Base-by-base conservation (phyloP, 2,113 vertebrate genomes). In the Nesogale talazaci region DNA sequence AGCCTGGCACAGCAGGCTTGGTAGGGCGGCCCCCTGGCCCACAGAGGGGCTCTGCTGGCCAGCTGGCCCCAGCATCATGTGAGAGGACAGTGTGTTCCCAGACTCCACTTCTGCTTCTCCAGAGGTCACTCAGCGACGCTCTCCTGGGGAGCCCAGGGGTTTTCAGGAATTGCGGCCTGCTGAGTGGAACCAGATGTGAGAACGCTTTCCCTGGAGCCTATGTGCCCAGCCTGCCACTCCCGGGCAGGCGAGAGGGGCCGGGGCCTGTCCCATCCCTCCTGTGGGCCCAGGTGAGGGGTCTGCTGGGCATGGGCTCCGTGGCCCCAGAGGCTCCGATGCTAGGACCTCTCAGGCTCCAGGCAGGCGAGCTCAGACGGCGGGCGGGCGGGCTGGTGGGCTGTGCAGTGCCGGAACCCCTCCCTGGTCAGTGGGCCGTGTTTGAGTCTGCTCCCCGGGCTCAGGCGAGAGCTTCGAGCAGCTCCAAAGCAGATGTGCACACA, bases 101-200 rank as follows among this genome's bases (percentile, higher is more conserved):
- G 93, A 93, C 96, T 97, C 92, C 40, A 97, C 95, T 98, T 97
- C 97, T 97, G 96, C 97, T 96, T 97, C 96, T 98, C 95, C 96
- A 87, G 93, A 97, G 91, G 97, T 96, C 93, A 96, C 95, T 95
- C 94, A 97, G 83, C 29, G 94, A 97, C 59, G 70, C 70, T 92
- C 96, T 98, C 97, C 74, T 83, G 96, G 94, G 97, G 95, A 97
- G 96, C 96, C 92, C 92, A 98, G 96, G 94, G 83, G 94, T 97
- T 98, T 96, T 97, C 83, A 92, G 97, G 89, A 95, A 97, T 94
- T 96, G 81, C 27, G 92, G 79, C 93, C 80, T 16, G 3, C 9
- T 98, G 96, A 98, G 93, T 97, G 85, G 97, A 98, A 97, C 93
- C 98, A 98, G 97, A 98, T 98, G 97, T 96, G 92, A 92, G 94